These are phyloP conservation scores for Lethocerus indicus DNA, from an alignment of 1,140 invertebrate species.

Conservation along the genomic window DNA sequence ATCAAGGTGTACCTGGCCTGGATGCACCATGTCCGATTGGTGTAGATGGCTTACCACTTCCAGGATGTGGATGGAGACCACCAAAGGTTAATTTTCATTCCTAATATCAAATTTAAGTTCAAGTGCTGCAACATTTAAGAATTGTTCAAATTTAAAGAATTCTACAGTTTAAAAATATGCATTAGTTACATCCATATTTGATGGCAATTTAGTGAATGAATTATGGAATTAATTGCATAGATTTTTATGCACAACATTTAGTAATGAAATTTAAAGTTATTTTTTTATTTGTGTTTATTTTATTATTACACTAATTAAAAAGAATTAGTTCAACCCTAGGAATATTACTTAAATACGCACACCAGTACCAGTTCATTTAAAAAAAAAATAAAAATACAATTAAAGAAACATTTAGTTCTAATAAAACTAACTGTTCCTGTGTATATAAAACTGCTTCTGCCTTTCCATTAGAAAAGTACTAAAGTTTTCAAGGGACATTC, in stretches of 20 bases:
- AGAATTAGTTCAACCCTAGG: too few species aligned
- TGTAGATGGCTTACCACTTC: conserved; percentile 78
- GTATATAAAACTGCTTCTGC: too few species aligned
- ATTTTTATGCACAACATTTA: not conserved
- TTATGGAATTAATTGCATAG: not conserved
- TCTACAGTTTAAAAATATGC: not conserved
- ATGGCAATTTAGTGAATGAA: not conserved
- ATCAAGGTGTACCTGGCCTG: conserved; percentile 87
- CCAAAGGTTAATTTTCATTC: conserved; percentile 40
- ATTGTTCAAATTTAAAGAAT: not conserved
- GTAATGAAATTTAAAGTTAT: not conserved
- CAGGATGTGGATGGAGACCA: conserved; percentile 86
- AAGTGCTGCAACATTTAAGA: not conserved
- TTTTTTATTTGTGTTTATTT: too few species aligned
- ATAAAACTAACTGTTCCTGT: too few species aligned
- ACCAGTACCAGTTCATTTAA: too few species aligned
- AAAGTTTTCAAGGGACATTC: too few species aligned
- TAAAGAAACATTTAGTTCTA: too few species aligned
- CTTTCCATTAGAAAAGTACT: too few species aligned
- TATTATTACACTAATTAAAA: too few species aligned
- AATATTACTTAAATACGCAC: too few species aligned
- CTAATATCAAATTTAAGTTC: not conserved
- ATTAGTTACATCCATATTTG: not conserved
- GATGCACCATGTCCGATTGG: conserved; percentile 94
- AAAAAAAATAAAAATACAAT: too few species aligned